Percentiles rank a stretch among this genome's conserved stretches.
Conservation (phyloP, 2,888 invertebrate species). For the Rhagonycha fulva region DNA sequence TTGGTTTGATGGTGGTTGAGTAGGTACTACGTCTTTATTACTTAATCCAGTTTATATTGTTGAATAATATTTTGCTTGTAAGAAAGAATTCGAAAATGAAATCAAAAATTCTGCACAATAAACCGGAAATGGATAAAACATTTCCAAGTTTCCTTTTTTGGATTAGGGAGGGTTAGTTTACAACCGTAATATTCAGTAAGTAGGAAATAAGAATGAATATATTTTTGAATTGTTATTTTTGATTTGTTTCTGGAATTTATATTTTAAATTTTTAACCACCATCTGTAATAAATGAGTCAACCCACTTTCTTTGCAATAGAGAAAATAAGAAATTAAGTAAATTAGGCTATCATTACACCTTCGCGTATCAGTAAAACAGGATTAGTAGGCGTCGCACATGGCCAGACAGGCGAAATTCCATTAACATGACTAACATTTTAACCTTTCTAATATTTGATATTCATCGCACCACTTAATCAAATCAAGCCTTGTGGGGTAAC, state of each 20-base stretch:
- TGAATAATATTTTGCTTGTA: not conserved
- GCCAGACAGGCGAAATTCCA: not conserved
- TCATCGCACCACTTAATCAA: not conserved
- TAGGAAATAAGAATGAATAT: too few species aligned
- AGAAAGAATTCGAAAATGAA: not conserved
- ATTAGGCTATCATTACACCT: not conserved
- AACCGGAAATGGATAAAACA: too few species aligned
- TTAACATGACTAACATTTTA: not conserved
- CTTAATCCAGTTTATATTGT: not conserved
- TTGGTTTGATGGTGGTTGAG: not conserved
- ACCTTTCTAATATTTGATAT: not conserved
- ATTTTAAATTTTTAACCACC: not conserved
- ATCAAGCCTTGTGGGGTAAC: not conserved
- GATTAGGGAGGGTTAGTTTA: too few species aligned
- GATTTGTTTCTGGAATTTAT: too few species aligned
- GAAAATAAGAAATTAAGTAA: not conserved
- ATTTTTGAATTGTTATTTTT: too few species aligned
- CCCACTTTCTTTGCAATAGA: not conserved
- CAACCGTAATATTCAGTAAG: too few species aligned
- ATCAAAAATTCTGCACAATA: too few species aligned
- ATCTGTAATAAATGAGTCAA: not conserved
- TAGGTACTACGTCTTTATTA: not conserved
- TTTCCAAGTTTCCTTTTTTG: too few species aligned
- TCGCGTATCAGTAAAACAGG: not conserved
- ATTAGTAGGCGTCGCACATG: not conserved